Conservation (phyloP, 2,888 invertebrate genomes). For the Acleris holmiana region DNA sequence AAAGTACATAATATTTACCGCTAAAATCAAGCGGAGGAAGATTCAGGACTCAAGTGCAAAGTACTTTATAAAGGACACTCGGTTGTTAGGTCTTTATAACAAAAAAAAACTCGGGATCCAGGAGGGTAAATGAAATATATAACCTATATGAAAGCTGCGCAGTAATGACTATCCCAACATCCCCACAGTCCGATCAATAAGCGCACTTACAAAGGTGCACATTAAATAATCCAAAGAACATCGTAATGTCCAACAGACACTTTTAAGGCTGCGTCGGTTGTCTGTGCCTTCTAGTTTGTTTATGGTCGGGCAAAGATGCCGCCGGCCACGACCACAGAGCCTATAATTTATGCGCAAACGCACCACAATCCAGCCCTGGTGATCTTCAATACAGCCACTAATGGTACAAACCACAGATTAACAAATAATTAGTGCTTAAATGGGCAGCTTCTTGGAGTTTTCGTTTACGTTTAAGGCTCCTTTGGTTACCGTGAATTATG, state of each 20-base stretch:
- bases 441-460: slow-evolving; percentile 2
- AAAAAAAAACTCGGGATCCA: too few relatives aligned
- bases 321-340: slow-evolving; percentile 24
- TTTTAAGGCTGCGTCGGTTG: slow-evolving; percentile 27
- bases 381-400: slow-evolving; percentile 43
- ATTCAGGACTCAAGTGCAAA: too few relatives aligned
- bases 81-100: too few relatives aligned
- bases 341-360: slow-evolving; percentile 45
- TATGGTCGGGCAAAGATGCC: slow-evolving; percentile 42
- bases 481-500: not conserved
- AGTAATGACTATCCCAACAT: slow-evolving; percentile 3
- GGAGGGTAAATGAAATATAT: too few relatives aligned
- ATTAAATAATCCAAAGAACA: slow-evolving; percentile 28
- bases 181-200: slow-evolving; percentile 15
- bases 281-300: slow-evolving; percentile 38
- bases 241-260: slow-evolving; percentile 20
- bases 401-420: slow-evolving; percentile 24
- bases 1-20: too few relatives aligned
- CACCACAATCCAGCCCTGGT: slow-evolving; percentile 36
- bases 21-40: too few relatives aligned
- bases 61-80: too few relatives aligned
- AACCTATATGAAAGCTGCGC: not conserved
- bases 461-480: not conserved
- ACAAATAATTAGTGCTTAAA: slow-evolving; percentile 30
- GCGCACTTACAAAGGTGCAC: slow-evolving; percentile 28